Evolutionary conservation across 35 echinoderm and acorn worm genomes (phyloP), one percentile per base, ranked within the genome.

Genomic region (Acanthaster planci): DNA sequence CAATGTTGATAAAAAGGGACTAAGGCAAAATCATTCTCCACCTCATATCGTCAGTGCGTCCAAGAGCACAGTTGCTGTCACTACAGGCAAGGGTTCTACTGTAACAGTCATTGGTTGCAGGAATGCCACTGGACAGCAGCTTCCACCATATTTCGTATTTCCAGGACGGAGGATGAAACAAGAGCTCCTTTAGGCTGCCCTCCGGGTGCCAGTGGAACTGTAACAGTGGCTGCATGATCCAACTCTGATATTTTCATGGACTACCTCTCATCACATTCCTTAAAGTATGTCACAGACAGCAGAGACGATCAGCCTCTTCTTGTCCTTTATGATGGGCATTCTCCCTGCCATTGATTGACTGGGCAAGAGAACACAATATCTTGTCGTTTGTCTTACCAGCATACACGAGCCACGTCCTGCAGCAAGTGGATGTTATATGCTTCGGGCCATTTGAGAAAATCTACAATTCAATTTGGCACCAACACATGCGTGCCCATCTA

Each of bases 101-200:
- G n/a, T n/a, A n/a, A 84, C 51, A 15, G 19, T 84, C 2, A 36
- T 84, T 8, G 81, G 51, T 30, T 18, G 50, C 19, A 54, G 51
- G 1, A 84, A 30, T 60, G 81, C 81, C 14, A 4, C 59, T 12
- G 55, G 53, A 5, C 51, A 84, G 21, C 51, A 50, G 17, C 39
- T 84, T 21, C 81, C 81, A 27, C 81, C 81, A 42, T 84, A 84
- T 32, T 64, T 84, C n/a, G 54, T 84, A 10, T 84, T 84, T 31
- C 19, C n/a, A 84, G 81, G 52, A 60, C 27, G 59, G n/a, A 0
- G 51, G 8, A 22, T 10, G 27, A 84, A 26, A 26, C 7, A 26
- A 9, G 81, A 84, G 23, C 16, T 60, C 0, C 35, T 84, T 21
- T 29, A 5, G 53, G 81, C 21, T 26, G 22, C 5, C 51, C 55